phyloP scores from a whole-genome alignment of 64 coral and sea anemone genomes.

The Acropora yongei region DNA sequence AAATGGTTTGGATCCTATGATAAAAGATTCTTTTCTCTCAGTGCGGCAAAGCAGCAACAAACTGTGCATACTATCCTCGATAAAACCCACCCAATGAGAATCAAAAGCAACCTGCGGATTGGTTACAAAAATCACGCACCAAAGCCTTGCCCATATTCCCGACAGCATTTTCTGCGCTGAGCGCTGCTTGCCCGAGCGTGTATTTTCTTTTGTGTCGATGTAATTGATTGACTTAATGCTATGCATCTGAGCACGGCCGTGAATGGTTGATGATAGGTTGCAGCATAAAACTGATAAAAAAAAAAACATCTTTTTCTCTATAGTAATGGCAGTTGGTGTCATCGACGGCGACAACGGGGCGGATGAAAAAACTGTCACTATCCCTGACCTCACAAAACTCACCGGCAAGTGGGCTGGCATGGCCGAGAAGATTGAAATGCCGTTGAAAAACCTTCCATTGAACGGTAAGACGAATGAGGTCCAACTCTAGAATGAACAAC shows the following conservation, averaged over 20 bases:
- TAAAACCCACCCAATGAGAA: too few species aligned
- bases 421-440: conserved; percentile 7
- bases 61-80: too few species aligned
- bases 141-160: too few species aligned
- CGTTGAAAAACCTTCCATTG: conserved; percentile 1
- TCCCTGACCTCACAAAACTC: background rate
- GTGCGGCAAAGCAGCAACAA: too few species aligned
- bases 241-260: too few species aligned
- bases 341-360: conserved; percentile 3
- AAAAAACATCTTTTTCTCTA: background rate
- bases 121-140: too few species aligned
- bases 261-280: too few species aligned
- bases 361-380: background rate
- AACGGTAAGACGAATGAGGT: conserved; percentile 7
- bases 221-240: background rate
- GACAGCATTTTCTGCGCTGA: too few species aligned
- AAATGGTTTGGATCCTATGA: too few species aligned
- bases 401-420: conserved; percentile 42
- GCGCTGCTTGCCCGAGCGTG: too few species aligned
- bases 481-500: background rate
- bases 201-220: background rate
- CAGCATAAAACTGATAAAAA: background rate
- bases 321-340: conserved; percentile 38
- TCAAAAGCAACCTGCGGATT: too few species aligned
- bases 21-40: too few species aligned